These are phyloP conservation scores for Tryphoninae sp. DNA, from an alignment of 2,888 invertebrate species.

Conservation along the genomic window DNA sequence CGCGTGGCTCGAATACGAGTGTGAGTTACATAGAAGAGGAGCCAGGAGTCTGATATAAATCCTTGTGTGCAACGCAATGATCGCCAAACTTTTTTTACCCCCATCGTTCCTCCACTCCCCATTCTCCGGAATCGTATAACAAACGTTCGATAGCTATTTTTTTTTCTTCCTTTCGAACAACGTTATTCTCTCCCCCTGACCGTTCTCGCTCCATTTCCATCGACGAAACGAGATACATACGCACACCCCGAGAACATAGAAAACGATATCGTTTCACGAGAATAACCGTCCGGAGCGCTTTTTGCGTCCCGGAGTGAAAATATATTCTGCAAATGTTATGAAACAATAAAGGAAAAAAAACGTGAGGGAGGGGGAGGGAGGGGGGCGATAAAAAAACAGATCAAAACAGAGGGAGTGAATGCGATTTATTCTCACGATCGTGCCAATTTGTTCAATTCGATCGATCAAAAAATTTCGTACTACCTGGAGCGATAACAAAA, in stretches of 20 bases:
- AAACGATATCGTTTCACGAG: slow-evolving; percentile 18
- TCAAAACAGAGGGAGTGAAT: too few relatives aligned
- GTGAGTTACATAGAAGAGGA: slow-evolving; percentile 4
- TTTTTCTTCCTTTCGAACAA: slow-evolving; percentile 10
- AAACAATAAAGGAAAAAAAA: slow-evolving; percentile 4
- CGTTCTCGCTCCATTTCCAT: slow-evolving; percentile 39
- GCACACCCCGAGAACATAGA: slow-evolving; percentile 20
- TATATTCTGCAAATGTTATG: slow-evolving; percentile 10
- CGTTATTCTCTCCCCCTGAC: slow-evolving; percentile 2
- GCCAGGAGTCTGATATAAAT: slow-evolving; percentile 12
- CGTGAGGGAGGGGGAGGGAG: fast-evolving
- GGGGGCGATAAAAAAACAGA: too few relatives aligned
- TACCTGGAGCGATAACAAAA: not conserved
- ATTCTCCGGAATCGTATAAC: slow-evolving; percentile 9
- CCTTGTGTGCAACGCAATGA: slow-evolving; percentile 15
- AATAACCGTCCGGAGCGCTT: slow-evolving; percentile 14
- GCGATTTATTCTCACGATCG: slow-evolving; percentile 14
- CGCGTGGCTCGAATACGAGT: not conserved
- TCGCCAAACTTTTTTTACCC: slow-evolving; percentile 16
- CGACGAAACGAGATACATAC: slow-evolving; percentile 14
- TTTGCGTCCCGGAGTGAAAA: not conserved
- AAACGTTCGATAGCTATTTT: slow-evolving; percentile 22
- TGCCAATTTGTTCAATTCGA: not conserved
- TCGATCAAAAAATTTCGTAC: not conserved
- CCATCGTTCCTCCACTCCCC: slow-evolving; percentile 3